Conservation (phyloP, 2,888 invertebrate genomes). For the Myopa testacea region DNA sequence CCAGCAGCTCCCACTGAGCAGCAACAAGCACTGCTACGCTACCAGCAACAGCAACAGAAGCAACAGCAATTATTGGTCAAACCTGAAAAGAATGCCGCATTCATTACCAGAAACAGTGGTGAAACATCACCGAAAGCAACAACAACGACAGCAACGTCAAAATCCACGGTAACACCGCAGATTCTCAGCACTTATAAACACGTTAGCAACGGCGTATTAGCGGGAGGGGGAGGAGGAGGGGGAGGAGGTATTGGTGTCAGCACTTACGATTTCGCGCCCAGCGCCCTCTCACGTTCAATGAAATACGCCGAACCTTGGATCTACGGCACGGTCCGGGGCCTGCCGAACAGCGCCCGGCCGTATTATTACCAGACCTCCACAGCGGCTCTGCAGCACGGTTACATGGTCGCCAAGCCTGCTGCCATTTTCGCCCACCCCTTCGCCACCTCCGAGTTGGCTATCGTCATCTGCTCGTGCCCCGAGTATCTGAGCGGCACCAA, state of each 20-base stretch:
- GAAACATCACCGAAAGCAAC: background rate
- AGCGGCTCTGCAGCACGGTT: conserved; percentile 49
- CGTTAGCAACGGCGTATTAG: conserved; percentile 41
- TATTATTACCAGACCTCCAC: conserved; percentile 54
- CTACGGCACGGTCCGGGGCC: conserved; percentile 79
- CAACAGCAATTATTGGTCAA: conserved; percentile 16
- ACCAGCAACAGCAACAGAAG: conserved; percentile 39
- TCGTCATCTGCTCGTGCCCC: conserved; percentile 84
- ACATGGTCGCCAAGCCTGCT: conserved; percentile 50
- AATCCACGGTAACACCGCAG: conserved; percentile 41
- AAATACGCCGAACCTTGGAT: conserved; percentile 88
- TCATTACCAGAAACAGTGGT: background rate
- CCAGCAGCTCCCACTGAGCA: conserved; percentile 42
- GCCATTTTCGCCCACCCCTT: conserved; percentile 63
- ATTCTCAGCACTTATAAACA: conserved; percentile 41
- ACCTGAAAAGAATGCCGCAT: conserved; percentile 9
- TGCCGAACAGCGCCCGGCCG: conserved; percentile 66
- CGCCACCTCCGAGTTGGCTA: conserved; percentile 72
- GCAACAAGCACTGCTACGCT: conserved; percentile 43
- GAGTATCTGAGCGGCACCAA: conserved; percentile 84
- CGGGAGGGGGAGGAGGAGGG: too few relatives aligned
- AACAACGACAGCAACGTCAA: conserved; percentile 44
- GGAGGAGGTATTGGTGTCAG: background rate
- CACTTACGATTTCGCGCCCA: conserved; percentile 67
- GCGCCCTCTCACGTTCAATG: conserved; percentile 84